phyloP scores from a whole-genome alignment of 2,113 vertebrate species.

The Lamprotornis superbus region DNA sequence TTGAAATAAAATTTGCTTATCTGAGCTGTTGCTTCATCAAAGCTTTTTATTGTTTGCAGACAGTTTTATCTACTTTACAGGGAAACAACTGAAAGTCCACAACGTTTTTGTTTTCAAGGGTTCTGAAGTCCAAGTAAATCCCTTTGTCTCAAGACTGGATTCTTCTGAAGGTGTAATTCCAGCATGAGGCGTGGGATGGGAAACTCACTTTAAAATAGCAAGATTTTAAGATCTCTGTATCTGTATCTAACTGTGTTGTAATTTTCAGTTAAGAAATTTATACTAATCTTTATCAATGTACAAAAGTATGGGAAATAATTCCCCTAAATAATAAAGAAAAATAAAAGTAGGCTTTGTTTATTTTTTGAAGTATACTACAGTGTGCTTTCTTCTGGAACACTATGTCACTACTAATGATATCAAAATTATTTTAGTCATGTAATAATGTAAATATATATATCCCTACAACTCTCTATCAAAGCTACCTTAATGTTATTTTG shows the following conservation, averaged over 20 bases:
- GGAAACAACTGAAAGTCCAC: neutral
- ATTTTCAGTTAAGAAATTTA: neutral
- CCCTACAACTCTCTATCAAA: neutral
- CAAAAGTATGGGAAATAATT: neutral
- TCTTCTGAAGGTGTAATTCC: neutral
- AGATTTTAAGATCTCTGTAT: neutral
- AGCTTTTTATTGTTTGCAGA: neutral
- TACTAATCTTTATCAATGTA: neutral
- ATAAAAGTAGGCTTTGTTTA: neutral
- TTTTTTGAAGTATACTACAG: accelerated
- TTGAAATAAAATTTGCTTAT: neutral
- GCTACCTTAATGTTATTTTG: neutral
- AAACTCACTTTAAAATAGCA: neutral
- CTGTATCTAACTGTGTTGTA: neutral
- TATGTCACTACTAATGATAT: neutral
- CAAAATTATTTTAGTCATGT: neutral
- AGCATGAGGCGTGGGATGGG: accelerated
- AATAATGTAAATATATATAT: neutral
- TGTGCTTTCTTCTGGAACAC: neutral
- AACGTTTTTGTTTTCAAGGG: accelerated
- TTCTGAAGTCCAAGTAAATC: neutral
- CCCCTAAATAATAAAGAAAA: neutral
- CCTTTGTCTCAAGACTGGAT: neutral
- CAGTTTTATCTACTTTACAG: neutral
- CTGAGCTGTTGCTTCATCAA: neutral